Evolutionary conservation across 1,140 invertebrate genomes (phyloP).

Genomic region (Lucilia sericata): DNA sequence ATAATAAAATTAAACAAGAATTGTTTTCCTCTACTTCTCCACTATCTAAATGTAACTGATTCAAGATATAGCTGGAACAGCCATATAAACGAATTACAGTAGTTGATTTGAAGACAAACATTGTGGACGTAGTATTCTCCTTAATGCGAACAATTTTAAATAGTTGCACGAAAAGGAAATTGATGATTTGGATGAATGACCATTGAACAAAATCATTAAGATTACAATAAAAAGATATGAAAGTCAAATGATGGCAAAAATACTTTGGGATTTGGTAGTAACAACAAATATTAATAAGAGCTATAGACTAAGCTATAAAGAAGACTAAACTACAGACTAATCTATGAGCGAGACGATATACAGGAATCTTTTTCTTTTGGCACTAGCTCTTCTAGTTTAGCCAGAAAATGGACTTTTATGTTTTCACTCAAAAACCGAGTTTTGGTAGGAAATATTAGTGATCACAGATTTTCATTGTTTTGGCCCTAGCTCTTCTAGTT

Average conservation of each 20-base stretch:
- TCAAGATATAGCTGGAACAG: not conserved
- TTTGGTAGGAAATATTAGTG: too few species aligned
- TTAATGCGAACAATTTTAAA: not conserved
- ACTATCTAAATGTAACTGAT: constrained; percentile 28
- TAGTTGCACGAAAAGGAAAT: constrained; percentile 38
- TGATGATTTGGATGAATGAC: constrained; percentile 42
- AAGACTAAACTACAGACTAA: too few species aligned
- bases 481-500: too few species aligned
- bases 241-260: not conserved
- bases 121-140: not conserved
- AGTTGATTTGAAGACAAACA: not conserved
- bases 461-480: too few species aligned
- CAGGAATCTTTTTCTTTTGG: too few species aligned
- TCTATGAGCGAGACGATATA: too few species aligned
- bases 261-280: too few species aligned
- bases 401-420: too few species aligned
- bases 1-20: constrained; percentile 31
- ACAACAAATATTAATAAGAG: too few species aligned
- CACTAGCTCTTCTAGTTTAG: too few species aligned
- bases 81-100: not conserved
- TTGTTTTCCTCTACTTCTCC: not conserved
- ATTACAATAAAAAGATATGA: constrained; percentile 37
- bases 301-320: too few species aligned
- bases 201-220: constrained; percentile 40
- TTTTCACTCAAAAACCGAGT: too few species aligned